phyloP scores from a whole-genome alignment of 2,797 vertebrate genomes.

The Chelmon rostratus region DNA sequence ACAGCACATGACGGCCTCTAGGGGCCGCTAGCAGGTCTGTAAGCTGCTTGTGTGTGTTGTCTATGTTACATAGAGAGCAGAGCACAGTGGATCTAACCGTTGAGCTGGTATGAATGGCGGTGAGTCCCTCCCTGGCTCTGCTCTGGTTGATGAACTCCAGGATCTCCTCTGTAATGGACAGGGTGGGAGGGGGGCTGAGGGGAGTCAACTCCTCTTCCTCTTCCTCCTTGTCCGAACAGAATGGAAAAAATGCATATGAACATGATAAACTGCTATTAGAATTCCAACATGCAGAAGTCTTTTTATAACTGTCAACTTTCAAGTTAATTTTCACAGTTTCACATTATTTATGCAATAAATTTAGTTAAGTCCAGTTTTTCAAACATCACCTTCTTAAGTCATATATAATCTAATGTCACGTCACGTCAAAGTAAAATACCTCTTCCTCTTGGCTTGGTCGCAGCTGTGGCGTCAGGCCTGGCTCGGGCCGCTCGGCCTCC shows the following conservation, averaged over 20 bases:
- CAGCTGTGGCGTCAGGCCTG: constrained; percentile 32
- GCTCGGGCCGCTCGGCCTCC: constrained; percentile 65
- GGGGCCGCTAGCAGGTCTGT: background rate
- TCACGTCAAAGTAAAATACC: constrained; percentile 3
- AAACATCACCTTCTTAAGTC: no score
- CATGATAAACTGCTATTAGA: no score
- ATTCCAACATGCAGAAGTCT: no score
- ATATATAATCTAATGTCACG: no score
- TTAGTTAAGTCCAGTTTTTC: no score
- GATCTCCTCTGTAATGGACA: constrained; percentile 93
- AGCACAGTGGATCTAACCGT: constrained; percentile 28
- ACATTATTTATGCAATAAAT: no score
- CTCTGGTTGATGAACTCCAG: constrained; percentile 91
- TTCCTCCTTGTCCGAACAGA: constrained; percentile 40
- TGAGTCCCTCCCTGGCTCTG: constrained; percentile 73
- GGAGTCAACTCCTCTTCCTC: constrained; percentile 79
- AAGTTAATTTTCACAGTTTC: no score
- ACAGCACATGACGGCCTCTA: background rate
- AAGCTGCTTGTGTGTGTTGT: background rate
- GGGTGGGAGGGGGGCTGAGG: constrained; percentile 79
- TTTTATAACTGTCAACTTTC: no score
- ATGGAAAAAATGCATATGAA: background rate
- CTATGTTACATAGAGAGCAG: background rate
- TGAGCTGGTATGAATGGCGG: background rate
- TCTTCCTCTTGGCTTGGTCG: background rate